Evolutionary conservation across 2,113 vertebrate genomes (phyloP).

Genomic region (Phocoena sinus): DNA sequence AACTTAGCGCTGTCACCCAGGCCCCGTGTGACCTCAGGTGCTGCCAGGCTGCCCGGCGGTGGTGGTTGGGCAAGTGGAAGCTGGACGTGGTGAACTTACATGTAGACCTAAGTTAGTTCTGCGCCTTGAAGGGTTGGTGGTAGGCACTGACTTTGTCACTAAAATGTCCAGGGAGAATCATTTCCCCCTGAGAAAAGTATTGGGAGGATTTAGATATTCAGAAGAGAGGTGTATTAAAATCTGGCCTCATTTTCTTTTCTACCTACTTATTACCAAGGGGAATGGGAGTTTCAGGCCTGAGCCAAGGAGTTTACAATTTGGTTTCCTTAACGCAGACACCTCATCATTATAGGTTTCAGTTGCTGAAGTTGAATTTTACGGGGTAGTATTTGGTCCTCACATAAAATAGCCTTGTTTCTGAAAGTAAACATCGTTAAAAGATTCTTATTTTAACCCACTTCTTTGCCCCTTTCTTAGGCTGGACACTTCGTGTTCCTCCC

Average conservation of each 20-base stretch:
- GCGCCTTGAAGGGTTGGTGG: fast-evolving
- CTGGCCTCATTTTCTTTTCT: neutral
- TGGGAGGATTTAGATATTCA: neutral
- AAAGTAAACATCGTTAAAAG: neutral
- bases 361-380: neutral
- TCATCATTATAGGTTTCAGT: neutral
- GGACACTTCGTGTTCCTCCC: too few relatives aligned
- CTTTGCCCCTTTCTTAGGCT: neutral
- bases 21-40: fast-evolving
- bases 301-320: neutral
- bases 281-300: neutral
- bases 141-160: neutral
- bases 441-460: neutral
- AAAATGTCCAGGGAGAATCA: neutral
- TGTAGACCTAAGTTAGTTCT: neutral
- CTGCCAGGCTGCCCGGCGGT: too few relatives aligned
- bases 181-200: neutral
- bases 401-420: neutral
- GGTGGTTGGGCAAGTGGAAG: neutral
- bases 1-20: too few relatives aligned
- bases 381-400: neutral
- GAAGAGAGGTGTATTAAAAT: neutral
- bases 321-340: neutral
- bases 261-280: too few relatives aligned
- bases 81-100: neutral